Evolutionary conservation across 1,140 invertebrate genomes (phyloP), one percentile per base, ranked within the genome.

Genomic region (Galendromus occidentalis): DNA sequence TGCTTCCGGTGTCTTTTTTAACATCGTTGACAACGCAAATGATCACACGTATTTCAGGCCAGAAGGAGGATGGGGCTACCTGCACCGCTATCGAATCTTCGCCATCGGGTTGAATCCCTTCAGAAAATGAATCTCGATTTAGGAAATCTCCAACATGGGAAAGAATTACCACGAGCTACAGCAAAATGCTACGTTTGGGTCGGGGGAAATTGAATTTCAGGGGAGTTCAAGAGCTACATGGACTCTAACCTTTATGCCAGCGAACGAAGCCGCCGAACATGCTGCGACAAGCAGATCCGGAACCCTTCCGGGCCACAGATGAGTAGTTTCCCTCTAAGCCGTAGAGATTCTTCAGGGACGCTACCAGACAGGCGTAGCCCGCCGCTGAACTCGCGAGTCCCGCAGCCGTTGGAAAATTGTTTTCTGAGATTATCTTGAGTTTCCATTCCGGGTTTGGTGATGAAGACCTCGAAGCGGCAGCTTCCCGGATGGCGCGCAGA

Each of bases 341-440:
- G 73, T 86, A 93, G 0, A 93, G 72, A 67, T 84, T 80, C 7
- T 86, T 82, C 33, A 96, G 73, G 20, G 87, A 82, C 69, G 79
- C 82, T 0, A 86, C 67, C 65, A 91, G 77, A 74, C 86, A 93
- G 25, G 95, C 92, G 78, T 96, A 98, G 25, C 95, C 96, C 66
- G 95, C 91, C 66, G 96, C 95, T 68, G 93, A 97, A 2, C 92
- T 97, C 6, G 96, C 95, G 29, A 99, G 78, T 1, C 96, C 96
- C 68, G 95, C 93, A 25, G 93, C 93, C 20, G 94, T 98, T 20
- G 96, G 95, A 75, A 99, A 99, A 79, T 98, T 98, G 76, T 98
- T 99, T 71, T 84, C 83, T 0, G 94, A 98, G 74, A 85, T 88
- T 69, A 97, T 86, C 69, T 86, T 85, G 28, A 96, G 71, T 72